Evolutionary conservation across 92 coral and sea anemone genomes (phyloP), one percentile per base, ranked within the genome.

Genomic region (Chrysogorgia sp.): DNA sequence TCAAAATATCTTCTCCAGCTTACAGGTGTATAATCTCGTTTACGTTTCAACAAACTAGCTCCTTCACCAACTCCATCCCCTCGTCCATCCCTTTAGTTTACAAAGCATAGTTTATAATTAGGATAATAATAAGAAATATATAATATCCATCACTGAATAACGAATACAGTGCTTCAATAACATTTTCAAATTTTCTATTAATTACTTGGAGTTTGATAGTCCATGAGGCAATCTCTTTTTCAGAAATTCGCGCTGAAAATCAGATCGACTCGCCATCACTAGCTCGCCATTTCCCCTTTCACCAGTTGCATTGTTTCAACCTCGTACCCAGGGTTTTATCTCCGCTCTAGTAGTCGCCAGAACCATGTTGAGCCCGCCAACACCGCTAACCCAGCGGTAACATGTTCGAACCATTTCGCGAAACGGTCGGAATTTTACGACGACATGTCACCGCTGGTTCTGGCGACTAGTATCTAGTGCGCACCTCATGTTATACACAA

Each of bases 1-100:
- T 92, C 96, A 59, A 96, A 96, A 80, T 85, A 96, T 7, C 83
- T 79, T 63, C 89, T 89, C 98, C 98, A 94, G 6, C 90, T 72
- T 4, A 94, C 83, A 2, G 97, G 97, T 1, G 91, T 68, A 67
- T 96, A 96, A 66, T 96, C 97, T 68, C 90, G 80, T 49, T 81
- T 72, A 12, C 96, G 91, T 34, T 58, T 84, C 31, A 69, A 29
- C n/a, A n/a, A n/a, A n/a, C n/a, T n/a, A 49, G 22, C 59, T 5
- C 17, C 40, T 19, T 28, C 58, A 53, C 43, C 60, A 49, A 33
- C 23, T 32, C 64, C 55, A 52, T 53, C 79, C 58, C 79, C n/a
- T 15, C 23, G 63, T 6, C 8, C 14, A 7, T 17, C 9, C 59
- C 21, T n/a, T n/a, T n/a, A n/a, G n/a, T n/a, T n/a, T n/a, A n/a